phyloP scores from a whole-genome alignment of 2,797 vertebrate genomes.

The Astyanax mexicanus region DNA sequence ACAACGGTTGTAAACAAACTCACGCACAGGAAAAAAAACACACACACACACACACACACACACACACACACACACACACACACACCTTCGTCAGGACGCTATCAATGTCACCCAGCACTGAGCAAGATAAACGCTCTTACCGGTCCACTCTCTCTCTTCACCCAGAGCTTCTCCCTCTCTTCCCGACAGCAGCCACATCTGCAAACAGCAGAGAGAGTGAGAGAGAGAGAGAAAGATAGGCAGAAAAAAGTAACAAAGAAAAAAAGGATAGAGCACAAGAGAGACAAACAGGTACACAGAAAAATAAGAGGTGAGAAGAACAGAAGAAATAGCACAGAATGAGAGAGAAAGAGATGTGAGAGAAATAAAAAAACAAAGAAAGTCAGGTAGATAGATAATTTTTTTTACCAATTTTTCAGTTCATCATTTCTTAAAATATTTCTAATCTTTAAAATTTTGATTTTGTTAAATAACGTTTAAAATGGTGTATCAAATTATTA shows the following conservation, averaged over 20 bases:
- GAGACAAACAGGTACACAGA: background rate
- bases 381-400: background rate
- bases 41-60: conserved; percentile 27
- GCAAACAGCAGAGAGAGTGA: background rate
- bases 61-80: background rate
- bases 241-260: background rate
- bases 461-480: too few relatives aligned
- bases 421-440: too few relatives aligned
- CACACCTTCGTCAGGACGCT: background rate
- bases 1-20: too few relatives aligned
- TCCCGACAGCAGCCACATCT: conserved; percentile 68
- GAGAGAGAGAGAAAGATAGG: background rate
- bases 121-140: conserved; percentile 61
- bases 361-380: background rate
- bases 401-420: too few relatives aligned
- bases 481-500: too few relatives aligned
- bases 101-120: background rate
- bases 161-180: conserved; percentile 68
- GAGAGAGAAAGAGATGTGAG: background rate
- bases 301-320: too few relatives aligned
- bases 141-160: conserved; percentile 70
- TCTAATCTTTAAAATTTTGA: too few relatives aligned
- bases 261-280: too few relatives aligned
- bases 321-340: background rate
- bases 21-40: conserved; percentile 15